Evolutionary conservation across 2,113 vertebrate species (phyloP).

Genomic region (Spea bombifrons): DNA sequence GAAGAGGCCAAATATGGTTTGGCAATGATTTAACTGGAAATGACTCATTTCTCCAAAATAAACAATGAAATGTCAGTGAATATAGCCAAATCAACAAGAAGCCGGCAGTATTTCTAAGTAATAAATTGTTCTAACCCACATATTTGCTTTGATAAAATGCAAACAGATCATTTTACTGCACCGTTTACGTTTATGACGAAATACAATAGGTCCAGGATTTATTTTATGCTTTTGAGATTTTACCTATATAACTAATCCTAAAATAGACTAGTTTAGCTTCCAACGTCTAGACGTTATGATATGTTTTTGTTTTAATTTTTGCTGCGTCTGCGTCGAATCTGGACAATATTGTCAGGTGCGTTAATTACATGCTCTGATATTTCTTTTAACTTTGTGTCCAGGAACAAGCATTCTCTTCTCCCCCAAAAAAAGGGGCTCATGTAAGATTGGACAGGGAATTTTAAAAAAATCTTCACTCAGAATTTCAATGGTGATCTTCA

Average conservation of each 20-base stretch:
- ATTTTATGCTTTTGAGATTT: slow-evolving; percentile 40
- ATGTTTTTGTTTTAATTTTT: slow-evolving; percentile 42
- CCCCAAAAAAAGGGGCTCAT: too few species aligned
- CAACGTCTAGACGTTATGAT: slow-evolving; percentile 43
- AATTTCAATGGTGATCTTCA: too few species aligned
- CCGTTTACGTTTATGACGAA: slow-evolving; percentile 46
- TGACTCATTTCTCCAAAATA: slow-evolving; percentile 69
- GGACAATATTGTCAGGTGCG: not conserved
- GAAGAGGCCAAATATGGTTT: slow-evolving; percentile 63
- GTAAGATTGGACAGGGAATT: too few species aligned
- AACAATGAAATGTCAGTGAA: slow-evolving; percentile 67
- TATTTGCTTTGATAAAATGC: slow-evolving; percentile 50
- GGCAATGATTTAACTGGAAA: slow-evolving; percentile 69
- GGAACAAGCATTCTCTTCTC: too few species aligned
- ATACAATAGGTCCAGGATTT: slow-evolving; percentile 46
- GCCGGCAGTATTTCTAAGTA: slow-evolving; percentile 74
- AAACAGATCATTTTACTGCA: slow-evolving; percentile 39
- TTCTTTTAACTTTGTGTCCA: too few species aligned
- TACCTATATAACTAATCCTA: slow-evolving; percentile 41
- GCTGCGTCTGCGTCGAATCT: slow-evolving; percentile 5
- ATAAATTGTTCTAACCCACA: slow-evolving; percentile 67
- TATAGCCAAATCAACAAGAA: slow-evolving; percentile 68
- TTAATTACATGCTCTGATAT: too few species aligned
- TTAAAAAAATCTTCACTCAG: too few species aligned
- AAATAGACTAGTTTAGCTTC: slow-evolving; percentile 37